Evolutionary conservation across 2,113 vertebrate species (phyloP), one percentile per base, ranked within the genome.

Genomic region (Neodontobutis hainanensis): DNA sequence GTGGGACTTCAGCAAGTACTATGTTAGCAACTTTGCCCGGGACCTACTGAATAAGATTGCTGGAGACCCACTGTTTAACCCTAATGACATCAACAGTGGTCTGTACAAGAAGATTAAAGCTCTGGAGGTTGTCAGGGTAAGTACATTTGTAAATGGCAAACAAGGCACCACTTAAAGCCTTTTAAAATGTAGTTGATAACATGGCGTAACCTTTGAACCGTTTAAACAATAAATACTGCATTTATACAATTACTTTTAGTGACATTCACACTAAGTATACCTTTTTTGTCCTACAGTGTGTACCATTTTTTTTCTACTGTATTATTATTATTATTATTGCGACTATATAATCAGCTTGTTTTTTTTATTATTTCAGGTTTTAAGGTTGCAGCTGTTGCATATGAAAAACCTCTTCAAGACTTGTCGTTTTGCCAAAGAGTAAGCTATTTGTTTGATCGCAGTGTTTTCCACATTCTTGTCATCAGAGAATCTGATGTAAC

Each of bases 341-440:
- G 0, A 46, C 43, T 4, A 55, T 40, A 5, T 65, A 53, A 66
- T 3, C 5, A 27, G 10, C 6, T 1, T 34, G 51, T 49, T 48
- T 61, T 16, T 48, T 55, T 49, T 69, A 3, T 27, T 48, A 60
- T 3, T 88, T 47, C 74, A 99, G 97, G 91, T 97, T 66, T 80
- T 99, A 40, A 93, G 97, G 66, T 84, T 95, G 76, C 95, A 97
- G 82, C 91, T 99, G 49, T 96, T 93, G 80, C 97, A 97, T 87
- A 96, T 99, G 94, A 99, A 98, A 91, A 98, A 96, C 81, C 95
- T 99, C 88, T 95, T 99, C 76, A 98, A 94, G 91, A 98, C 94
- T 0, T 99, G 97, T 72, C 94, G 97, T 6, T 84, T 99, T 45
- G 94, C 97, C 68, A 95, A 95, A 92, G 92, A 94, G 97, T 99